phyloP scores from a whole-genome alignment of 2,797 vertebrate genomes.

The Gambelia wislizenii region DNA sequence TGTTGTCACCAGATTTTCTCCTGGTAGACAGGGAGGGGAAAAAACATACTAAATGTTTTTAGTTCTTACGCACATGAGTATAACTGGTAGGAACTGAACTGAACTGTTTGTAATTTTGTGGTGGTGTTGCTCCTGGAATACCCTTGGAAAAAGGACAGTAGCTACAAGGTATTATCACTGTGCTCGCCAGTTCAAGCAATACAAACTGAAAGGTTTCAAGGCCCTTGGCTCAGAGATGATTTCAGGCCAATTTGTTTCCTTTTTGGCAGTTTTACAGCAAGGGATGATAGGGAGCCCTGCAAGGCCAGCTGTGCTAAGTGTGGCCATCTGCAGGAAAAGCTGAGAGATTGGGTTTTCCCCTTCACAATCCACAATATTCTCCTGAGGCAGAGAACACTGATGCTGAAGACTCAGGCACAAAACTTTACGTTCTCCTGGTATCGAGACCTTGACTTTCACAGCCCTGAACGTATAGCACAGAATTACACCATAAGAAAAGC shows the following conservation, averaged over 20 bases:
- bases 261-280: constrained; percentile 51
- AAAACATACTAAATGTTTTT: not conserved
- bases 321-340: not conserved
- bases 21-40: not conserved
- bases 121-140: not conserved
- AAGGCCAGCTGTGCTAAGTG: not conserved
- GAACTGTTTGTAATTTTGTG: constrained; percentile 33
- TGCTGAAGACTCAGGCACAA: not conserved
- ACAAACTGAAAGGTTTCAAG: constrained; percentile 26
- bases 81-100: constrained; percentile 9
- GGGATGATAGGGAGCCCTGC: constrained; percentile 30
- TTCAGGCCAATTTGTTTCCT: constrained; percentile 50
- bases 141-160: constrained; percentile 25
- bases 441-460: not conserved
- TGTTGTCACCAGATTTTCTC: not conserved
- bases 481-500: not conserved
- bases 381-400: not conserved
- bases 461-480: not conserved
- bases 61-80: not conserved
- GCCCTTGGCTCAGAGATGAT: constrained; percentile 23
- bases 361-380: not conserved
- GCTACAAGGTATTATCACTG: not conserved
- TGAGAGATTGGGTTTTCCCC: not conserved
- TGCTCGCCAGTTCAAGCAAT: constrained; percentile 23
- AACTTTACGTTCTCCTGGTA: not conserved